Evolutionary conservation across 2,888 invertebrate species (phyloP), one percentile per base, ranked within the genome.

Genomic region (Mechanitis mazaeus): DNA sequence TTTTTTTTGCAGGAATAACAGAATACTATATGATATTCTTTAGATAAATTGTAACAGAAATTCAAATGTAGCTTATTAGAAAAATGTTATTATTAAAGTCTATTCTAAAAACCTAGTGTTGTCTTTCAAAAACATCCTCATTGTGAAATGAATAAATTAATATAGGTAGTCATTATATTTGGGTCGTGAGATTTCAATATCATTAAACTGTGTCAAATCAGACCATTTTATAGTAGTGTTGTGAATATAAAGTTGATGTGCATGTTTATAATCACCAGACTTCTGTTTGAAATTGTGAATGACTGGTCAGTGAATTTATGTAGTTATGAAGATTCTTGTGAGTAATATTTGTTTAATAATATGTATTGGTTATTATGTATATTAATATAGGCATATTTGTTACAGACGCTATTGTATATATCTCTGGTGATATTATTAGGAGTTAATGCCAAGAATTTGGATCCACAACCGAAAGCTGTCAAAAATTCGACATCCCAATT

Each of bases 391-490:
- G 6, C 9, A 11, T 42, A 42, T 42, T 42, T 42, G 4, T 79
- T 81, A 55, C 80, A 87, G 87, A 66, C 75, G 56, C 28, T 58
- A 20, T 56, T 58, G n/a, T 75, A 73, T 70, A 70, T 75, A 33
- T 64, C 78, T 33, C 64, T 81, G 59, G 71, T 75, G 33, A 66
- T 77, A 9, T 45, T 84, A 35, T 63, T 67, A 33, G 68, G 74
- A 58, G 76, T 69, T 38, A 71, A 71, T 61, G 79, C 78, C 45
- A 68, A 68, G 45, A 68, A 68, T 2, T 71, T 75, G 31, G 80
- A 82, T 20, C 68, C 72, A 56, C 79, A 78, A 20, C 78, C 78
- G 45, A 80, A 82, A 67, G 75, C 70, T 6, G 80, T 79, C 56
- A 71, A 70, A 45, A 72, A 73, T 28, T 47, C 69, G 9, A 71